Base-by-base conservation (phyloP, 1,140 invertebrate genomes). In the Drosophila truncata region DNA sequence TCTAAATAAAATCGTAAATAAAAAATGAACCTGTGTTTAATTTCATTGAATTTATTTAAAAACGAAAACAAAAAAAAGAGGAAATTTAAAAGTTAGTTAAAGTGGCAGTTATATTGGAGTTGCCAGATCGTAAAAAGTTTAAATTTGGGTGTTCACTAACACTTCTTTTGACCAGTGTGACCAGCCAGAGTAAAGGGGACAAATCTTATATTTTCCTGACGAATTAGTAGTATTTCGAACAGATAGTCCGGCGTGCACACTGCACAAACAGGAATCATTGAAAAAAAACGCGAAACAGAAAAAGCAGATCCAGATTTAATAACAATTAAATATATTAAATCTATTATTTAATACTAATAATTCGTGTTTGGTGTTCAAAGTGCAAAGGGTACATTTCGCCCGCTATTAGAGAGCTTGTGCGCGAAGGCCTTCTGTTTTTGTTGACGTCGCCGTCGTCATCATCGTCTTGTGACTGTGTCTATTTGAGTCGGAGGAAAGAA, bases 1-100 rank as follows among this genome's bases (percentile, higher is more conserved):
- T 84, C 76, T 88, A 88, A 87, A 87, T 86, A 86, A 86, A 86
- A 73, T 82, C 82, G 49, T 82, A 86, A 86, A 82, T 76, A 87
- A 82, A 84, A 77, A 54, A 16, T 1, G 49, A 72, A 0, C n/a
- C 16, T 49, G 18, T 13, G 27, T 4, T 25, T 25, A 7, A 16
- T 37, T 60, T 29, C 10, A 14, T 35, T 54, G 7, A 23, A n/a
- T 27, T 61, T 47, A 11, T 39, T 39, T 39, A 13, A 54, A 13
- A 54, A 23, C 16, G 8, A 9, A n/a, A n/a, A n/a, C n/a, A n/a
- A n/a, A n/a, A n/a, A 41, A 0, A 41, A 18, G 8, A 20, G 39
- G n/a, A 42, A 23, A 16, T 23, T 7, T 13, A 20, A 8, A 27
- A 27, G 3, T 2, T 29, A 14, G 7, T 16, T 27, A 7, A 27